Base-by-base conservation (phyloP, 2,888 invertebrate genomes). In the Athalia cordata region DNA sequence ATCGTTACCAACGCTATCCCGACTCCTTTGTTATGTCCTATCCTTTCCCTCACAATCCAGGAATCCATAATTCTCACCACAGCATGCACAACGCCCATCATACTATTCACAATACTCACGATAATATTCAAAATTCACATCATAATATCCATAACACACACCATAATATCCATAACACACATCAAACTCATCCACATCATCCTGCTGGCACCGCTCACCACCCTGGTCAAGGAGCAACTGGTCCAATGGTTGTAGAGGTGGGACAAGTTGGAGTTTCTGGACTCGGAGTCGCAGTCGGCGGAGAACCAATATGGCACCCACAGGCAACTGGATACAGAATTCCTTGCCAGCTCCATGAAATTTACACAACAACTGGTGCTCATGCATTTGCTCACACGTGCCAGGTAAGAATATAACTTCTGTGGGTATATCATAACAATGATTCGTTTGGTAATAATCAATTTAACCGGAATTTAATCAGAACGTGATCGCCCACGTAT, bases 321-420 rank as follows among this genome's bases (percentile, higher is more conserved):
- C 89, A 87, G 66, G 84, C 88, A 50, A 85, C 88, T 11, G 86
- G 89, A 43, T 88, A 89, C 79, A 85, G 88, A 78, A 87, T 89
- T 74, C 87, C 89, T 3, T 89, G 89, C 78, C 89, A 89, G 79
- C 83, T 89, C 70, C 89, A 90, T 66, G 86, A 89, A n/a, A 86
- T 89, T 70, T 90, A 89, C 79, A 82, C 89, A 45, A 87, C 89
- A 11, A 84, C 88, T 11, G 87, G 88, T 52, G 83, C 89, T 50
- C 88, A 89, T 55, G 86, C 89, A 72, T 90, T 90, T 79, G 87
- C 89, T 76, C 89, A 89, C 72, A 87, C 90, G 52, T 90, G 90
- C 81, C 90, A 89, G 87, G 89, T 90, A 83, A 84, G 78, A 43
- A 76, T 52, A 9, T 47, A 49, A 9, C 47, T 49, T 52, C 7